Evolutionary conservation across 2,797 vertebrate genomes (phyloP), one percentile per base, ranked within the genome.

Genomic region (Eurystomus glaucurus): DNA sequence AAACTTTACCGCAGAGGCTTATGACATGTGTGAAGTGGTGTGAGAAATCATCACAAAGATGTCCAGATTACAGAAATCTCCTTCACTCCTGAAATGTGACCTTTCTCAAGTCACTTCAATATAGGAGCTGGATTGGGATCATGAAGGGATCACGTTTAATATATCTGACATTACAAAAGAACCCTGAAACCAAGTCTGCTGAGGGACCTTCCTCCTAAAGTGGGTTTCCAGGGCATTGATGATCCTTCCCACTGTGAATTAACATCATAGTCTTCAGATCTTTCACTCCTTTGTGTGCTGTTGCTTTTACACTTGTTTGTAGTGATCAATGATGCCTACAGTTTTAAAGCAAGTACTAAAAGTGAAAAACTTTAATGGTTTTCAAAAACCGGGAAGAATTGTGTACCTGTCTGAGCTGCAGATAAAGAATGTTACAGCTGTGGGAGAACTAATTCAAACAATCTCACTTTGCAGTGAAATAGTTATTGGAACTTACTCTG

Each of bases 341-440:
- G 21, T 82, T 97, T 85, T 93, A 95, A 96, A 95, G 33, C 28
- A 94, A 88, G 28, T 39, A 62, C 51, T 77, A 75, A 77, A 95
- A 88, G n/a, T 60, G 31, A 93, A 85, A 85, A 77, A 39, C 93
- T 98, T 98, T 97, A 95, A 97, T 96, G 78, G 85, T 96, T 97
- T 97, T 96, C 95, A 92, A 95, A 97, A 95, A 71, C 51, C 74
- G 39, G 77, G 85, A 97, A 97, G 95, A 98, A 96, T 96, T 97
- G 97, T 94, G 57, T 88, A 98, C 91, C 92, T 98, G 87, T 95
- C 75, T 95, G 82, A 91, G 68, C 79, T 97, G 57, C 85, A 96
- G 90, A 81, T 98, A 77, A 98, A 97, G 87, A 98, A 97, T 96
- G 83, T 64, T 93, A 58, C 70, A 96, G 84, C 90, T 86, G 89